phyloP scores from a whole-genome alignment of 2,888 invertebrate genomes.

The Encarsia formosa region DNA sequence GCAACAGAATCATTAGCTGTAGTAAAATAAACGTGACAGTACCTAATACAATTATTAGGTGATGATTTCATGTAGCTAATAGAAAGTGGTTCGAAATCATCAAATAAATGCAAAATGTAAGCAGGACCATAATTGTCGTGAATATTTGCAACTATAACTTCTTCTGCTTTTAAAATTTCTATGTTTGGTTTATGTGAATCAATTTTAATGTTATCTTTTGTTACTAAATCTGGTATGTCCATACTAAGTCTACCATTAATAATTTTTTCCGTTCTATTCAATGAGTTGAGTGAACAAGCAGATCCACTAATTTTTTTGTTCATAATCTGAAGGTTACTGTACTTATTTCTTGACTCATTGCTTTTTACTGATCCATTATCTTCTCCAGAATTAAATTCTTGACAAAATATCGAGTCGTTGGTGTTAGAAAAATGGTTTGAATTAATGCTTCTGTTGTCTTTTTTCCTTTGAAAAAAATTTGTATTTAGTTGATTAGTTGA shows the following conservation, averaged over 20 bases:
- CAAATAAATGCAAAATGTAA: constrained; percentile 40
- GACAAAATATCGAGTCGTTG: too few species aligned
- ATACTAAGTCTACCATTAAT: not conserved
- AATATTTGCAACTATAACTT: constrained; percentile 43
- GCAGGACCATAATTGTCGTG: constrained; percentile 29
- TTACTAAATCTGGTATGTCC: constrained; percentile 17
- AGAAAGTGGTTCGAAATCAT: constrained; percentile 37
- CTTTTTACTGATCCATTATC: too few species aligned
- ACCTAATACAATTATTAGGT: constrained; percentile 29
- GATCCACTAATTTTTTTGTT: too few species aligned
- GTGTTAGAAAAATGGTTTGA: too few species aligned
- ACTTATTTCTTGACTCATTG: too few species aligned
- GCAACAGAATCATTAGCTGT: constrained; percentile 29
- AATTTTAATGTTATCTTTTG: not conserved
- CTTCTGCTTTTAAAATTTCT: constrained; percentile 28
- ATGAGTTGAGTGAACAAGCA: too few species aligned
- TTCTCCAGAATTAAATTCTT: too few species aligned
- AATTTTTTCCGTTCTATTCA: too few species aligned
- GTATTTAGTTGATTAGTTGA: too few species aligned
- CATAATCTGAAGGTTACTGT: too few species aligned
- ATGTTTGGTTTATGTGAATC: not conserved
- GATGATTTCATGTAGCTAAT: constrained; percentile 30
- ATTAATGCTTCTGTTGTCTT: too few species aligned
- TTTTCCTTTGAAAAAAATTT: too few species aligned
- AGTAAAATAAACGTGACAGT: constrained; percentile 40